Percentiles rank a stretch among this genome's conserved stretches.
phyloP scores from a whole-genome alignment of 2,113 vertebrate species.

The Toxotes jaculatrix region DNA sequence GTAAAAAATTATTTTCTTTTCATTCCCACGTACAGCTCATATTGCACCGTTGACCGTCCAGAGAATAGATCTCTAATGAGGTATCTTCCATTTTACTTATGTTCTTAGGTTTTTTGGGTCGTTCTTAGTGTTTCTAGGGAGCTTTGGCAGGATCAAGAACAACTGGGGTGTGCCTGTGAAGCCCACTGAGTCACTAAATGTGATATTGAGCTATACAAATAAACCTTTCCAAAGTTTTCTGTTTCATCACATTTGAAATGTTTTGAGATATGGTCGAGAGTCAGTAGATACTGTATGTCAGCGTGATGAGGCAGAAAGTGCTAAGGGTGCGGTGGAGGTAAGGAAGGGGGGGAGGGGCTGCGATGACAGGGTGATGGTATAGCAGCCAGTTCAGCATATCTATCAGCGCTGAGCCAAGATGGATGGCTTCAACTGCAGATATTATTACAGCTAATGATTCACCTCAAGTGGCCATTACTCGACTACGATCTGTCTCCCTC shows the following conservation, averaged over 20 bases:
- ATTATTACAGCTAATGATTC: slow-evolving; percentile 85
- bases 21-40: neutral
- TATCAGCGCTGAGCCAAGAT: slow-evolving; percentile 68
- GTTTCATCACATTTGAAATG: slow-evolving; percentile 29
- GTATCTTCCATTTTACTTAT: neutral
- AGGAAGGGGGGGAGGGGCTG: neutral
- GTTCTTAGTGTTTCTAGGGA: neutral
- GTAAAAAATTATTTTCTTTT: neutral
- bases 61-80: neutral
- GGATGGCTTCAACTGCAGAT: slow-evolving; percentile 78
- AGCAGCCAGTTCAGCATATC: slow-evolving; percentile 39
- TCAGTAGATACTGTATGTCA: neutral
- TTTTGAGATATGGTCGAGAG: slow-evolving; percentile 19
- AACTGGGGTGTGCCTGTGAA: neutral
- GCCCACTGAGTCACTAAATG: neutral
- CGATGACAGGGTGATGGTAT: slow-evolving; percentile 52
- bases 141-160: neutral
- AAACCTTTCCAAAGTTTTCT: slow-evolving; percentile 14
- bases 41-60: no score
- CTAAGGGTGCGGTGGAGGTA: neutral
- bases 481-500: slow-evolving; percentile 67
- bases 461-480: slow-evolving; percentile 81
- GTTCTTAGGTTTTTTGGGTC: neutral
- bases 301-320: slow-evolving; percentile 22
- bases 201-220: slow-evolving; percentile 15